These are phyloP conservation scores for Nannoperca obscura DNA, from an alignment of 2,797 vertebrate genomes.

Conservation along the genomic window DNA sequence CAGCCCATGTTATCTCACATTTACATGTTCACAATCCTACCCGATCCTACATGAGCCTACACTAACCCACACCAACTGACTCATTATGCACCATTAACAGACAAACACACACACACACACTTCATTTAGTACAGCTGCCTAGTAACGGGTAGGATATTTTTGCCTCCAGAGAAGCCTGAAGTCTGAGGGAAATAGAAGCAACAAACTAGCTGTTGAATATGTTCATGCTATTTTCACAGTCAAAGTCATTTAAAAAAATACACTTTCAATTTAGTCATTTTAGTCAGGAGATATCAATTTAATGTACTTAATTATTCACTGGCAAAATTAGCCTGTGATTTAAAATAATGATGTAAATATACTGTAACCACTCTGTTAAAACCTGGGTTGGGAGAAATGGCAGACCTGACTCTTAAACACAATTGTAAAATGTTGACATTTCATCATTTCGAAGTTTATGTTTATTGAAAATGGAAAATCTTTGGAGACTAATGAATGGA, in stretches of 20 bases:
- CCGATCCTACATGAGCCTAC: conserved; percentile 41
- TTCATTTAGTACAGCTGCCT: conserved; percentile 57
- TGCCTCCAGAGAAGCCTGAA: conserved; percentile 26
- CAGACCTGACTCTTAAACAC: neutral
- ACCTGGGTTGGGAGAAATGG: neutral
- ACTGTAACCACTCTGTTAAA: conserved; percentile 1
- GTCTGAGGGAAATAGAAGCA: conserved; percentile 6
- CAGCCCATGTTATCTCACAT: conserved; percentile 34
- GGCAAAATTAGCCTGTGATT: neutral
- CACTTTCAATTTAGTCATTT: conserved; percentile 15
- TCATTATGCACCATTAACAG: conserved; percentile 48
- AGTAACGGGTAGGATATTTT: conserved; percentile 59
- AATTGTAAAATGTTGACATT: neutral
- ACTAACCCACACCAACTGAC: conserved; percentile 45
- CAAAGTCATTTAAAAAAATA: conserved; percentile 5
- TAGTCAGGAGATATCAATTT: conserved; percentile 13
- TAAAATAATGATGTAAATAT: conserved; percentile 15
- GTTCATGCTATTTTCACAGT: conserved; percentile 12
- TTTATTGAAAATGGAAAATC: neutral
- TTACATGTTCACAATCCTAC: conserved; percentile 25
- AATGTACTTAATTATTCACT: conserved; percentile 24
- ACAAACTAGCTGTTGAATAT: neutral
- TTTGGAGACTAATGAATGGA: neutral
- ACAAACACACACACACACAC: conserved; percentile 16
- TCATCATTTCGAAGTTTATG: neutral